Percentiles rank a stretch among this genome's conserved stretches.
These are phyloP conservation scores for Tenualosa ilisha DNA, from an alignment of 2,797 vertebrate species.

Conservation along the genomic window DNA sequence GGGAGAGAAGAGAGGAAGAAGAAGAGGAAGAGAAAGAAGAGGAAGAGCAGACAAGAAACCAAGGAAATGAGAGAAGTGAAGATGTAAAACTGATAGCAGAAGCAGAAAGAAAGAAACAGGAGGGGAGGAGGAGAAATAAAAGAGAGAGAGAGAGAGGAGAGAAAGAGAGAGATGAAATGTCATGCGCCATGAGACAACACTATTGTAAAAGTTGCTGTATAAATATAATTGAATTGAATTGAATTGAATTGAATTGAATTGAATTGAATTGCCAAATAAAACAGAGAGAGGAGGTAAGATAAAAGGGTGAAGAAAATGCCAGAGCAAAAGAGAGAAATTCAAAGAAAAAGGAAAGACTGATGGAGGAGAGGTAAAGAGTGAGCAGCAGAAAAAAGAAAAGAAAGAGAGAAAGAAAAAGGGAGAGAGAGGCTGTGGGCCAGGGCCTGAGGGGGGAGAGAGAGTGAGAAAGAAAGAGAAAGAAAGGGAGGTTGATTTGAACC, in stretches of 20 bases:
- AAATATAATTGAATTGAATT: no score
- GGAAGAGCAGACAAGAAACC: no score
- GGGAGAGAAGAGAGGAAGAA: conserved; percentile 18
- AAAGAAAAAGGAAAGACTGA: not conserved
- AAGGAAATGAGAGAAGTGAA: not conserved
- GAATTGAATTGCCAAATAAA: not conserved
- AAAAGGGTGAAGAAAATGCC: not conserved
- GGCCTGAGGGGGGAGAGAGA: conserved; percentile 17
- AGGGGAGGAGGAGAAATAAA: conserved; percentile 18
- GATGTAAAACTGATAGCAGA: no score
- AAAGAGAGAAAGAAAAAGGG: conserved; percentile 16
- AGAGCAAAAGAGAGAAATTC: not conserved
- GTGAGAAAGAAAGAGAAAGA: not conserved
- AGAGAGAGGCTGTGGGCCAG: conserved; percentile 19
- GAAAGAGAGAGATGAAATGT: not conserved
- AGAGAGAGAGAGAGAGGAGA: not conserved
- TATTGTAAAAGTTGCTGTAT: no score
- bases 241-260: no score
- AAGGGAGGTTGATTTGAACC: conserved; percentile 9
- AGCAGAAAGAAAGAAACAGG: not conserved
- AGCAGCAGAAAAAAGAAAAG: not conserved
- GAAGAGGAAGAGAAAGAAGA: not conserved
- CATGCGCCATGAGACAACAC: no score
- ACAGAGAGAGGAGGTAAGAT: not conserved
- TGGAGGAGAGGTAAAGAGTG: not conserved